Evolutionary conservation across 2,797 vertebrate genomes (phyloP), one percentile per base, ranked within the genome.

Genomic region (Schizopygopsis pylzovi): DNA sequence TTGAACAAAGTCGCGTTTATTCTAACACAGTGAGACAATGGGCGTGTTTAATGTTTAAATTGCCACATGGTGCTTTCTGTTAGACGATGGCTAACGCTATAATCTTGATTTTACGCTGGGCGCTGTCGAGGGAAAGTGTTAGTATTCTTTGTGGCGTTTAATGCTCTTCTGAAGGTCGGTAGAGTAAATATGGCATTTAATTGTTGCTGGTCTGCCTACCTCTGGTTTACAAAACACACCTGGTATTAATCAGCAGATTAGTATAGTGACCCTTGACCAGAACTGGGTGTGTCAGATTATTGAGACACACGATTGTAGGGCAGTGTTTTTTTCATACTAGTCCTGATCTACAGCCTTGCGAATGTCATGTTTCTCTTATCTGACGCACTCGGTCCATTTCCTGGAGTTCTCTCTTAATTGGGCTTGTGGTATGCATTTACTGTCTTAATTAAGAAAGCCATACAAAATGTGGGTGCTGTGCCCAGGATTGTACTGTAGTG

Each of bases 201-300:
- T 12, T 78, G 75, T 41, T 41, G 11, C 20, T 78, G 75, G 0
- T 41, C 11, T 73, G 12, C 52, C 52, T 45, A 4, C 22, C 59
- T 47, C 41, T 33, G 41, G n/a, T 65, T 20, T 80, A 20, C 78
- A 11, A 37, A 80, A 79, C 77, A 63, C 56, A 43, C 76, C 76
- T 78, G 54, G 12, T 25, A 43, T 33, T 78, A 10, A 13, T 43
- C 18, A 37, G 28, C 37, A 49, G 72, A 70, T 70, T 70, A 47
- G 25, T 28, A 49, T 11, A 73, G 43, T 43, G 18, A 61, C 76
- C 54, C 3, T 78, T 61, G 76, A 54, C 25, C 73, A 59, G 12
- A 1, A 6, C 37, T 43, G 77, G 77, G 77, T 43, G 77, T 41
- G 77, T 79, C 56, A 4, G 37, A 10, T 33, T 2, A 18, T 18